Conservation (phyloP, 2,113 vertebrate species). For the Numenius arquata region DNA sequence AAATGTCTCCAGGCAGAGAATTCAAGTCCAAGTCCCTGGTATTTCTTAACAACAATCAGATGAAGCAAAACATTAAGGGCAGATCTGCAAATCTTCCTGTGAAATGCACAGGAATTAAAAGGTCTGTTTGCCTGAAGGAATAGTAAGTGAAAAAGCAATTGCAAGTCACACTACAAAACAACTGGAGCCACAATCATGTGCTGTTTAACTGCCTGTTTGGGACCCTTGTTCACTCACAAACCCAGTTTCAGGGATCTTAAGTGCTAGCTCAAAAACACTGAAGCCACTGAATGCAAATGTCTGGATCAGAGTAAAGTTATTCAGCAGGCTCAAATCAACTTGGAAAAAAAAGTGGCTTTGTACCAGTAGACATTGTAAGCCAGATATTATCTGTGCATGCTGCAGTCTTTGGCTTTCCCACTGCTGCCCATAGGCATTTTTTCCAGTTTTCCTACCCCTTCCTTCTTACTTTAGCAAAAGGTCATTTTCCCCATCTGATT, state of each 20-base stretch:
- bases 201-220: constrained; percentile 21
- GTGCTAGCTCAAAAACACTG: constrained; percentile 14
- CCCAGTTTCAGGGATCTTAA: background rate
- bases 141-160: constrained; percentile 27
- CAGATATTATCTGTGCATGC: background rate
- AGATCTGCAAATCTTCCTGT: constrained; percentile 13
- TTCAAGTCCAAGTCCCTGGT: constrained; percentile 31
- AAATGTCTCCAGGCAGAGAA: constrained; percentile 21
- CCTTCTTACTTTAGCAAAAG: background rate
- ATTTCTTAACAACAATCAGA: constrained; percentile 28
- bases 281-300: constrained; percentile 27
- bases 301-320: constrained; percentile 12
- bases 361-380: background rate
- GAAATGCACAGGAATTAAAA: constrained; percentile 12
- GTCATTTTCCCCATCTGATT: background rate
- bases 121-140: constrained; percentile 29
- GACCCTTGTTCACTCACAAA: constrained; percentile 35
- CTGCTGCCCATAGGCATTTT: background rate
- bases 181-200: constrained; percentile 1
- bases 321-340: background rate
- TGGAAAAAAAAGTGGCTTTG: constrained; percentile 2
- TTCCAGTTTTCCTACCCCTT: background rate
- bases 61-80: constrained; percentile 21
- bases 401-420: background rate
- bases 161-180: constrained; percentile 18